Evolutionary conservation across 2,888 invertebrate species (phyloP).

Genomic region (Tinea trinotella): DNA sequence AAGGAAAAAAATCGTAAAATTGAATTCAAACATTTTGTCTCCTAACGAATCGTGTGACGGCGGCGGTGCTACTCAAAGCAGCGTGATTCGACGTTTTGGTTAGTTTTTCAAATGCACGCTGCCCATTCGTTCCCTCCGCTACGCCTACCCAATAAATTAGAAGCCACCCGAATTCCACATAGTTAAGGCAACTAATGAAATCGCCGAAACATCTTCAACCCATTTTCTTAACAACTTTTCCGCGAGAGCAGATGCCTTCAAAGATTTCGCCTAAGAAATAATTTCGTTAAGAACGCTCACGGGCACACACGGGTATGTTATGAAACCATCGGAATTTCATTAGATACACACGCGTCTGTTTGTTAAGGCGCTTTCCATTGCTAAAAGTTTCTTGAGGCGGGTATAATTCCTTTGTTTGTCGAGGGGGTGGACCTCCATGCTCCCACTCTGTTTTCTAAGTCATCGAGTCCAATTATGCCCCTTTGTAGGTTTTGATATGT

Average conservation of each 20-base stretch:
- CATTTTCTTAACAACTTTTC: conserved; percentile 72
- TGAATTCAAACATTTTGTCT: conserved; percentile 71
- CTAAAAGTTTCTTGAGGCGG: conserved; percentile 74
- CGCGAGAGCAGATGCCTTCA: conserved; percentile 70
- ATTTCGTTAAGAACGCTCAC: conserved; percentile 66
- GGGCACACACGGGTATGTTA: conserved; percentile 66
- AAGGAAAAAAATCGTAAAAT: conserved; percentile 56
- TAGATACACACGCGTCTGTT: conserved; percentile 73
- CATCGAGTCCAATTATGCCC: conserved; percentile 73
- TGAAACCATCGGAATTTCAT: conserved; percentile 74
- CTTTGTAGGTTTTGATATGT: conserved; percentile 74
- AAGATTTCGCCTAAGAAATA: conserved; percentile 68
- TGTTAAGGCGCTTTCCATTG: conserved; percentile 74
- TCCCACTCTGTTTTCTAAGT: conserved; percentile 72
- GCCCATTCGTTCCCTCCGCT: conserved; percentile 68
- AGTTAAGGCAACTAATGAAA: conserved; percentile 69
- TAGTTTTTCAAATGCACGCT: conserved; percentile 63
- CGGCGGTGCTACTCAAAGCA: conserved; percentile 61
- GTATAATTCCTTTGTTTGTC: conserved; percentile 72
- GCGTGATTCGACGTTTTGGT: conserved; percentile 66
- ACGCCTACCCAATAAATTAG: conserved; percentile 71
- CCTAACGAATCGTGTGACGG: conserved; percentile 69
- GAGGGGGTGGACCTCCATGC: conserved; percentile 42
- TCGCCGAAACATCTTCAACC: conserved; percentile 66
- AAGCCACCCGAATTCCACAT: conserved; percentile 65